These are phyloP conservation scores for Rhabdophis nuchalis DNA, from an alignment of 2,797 vertebrate species.

Conservation along the genomic window DNA sequence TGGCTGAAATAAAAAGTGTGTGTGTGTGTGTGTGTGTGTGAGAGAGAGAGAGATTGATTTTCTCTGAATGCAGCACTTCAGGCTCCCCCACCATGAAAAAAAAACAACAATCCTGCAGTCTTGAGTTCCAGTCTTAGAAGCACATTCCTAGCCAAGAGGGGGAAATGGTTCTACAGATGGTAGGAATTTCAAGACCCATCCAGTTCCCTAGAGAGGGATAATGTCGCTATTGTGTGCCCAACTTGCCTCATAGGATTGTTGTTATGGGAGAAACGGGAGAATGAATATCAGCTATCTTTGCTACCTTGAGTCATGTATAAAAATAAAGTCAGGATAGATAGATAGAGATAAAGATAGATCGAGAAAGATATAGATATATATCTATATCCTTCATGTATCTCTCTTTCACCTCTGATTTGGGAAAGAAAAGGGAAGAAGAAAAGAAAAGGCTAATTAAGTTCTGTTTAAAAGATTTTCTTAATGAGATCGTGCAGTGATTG, in stretches of 20 bases:
- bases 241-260: background rate
- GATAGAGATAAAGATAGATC: no score
- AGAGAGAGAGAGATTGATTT: background rate
- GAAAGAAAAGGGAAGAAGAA: background rate
- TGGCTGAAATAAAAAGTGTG: background rate
- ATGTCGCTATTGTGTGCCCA: background rate
- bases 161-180: background rate
- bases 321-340: background rate
- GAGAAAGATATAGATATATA: no score
- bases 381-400: background rate
- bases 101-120: background rate
- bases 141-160: background rate
- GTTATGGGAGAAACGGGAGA: background rate
- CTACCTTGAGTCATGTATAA: background rate
- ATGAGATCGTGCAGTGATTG: background rate
- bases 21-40: background rate
- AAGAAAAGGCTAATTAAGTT: background rate
- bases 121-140: background rate
- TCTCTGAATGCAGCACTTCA: no score
- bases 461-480: background rate
- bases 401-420: accelerated
- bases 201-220: background rate
- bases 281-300: background rate
- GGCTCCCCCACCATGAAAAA: background rate
- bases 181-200: background rate